Percentiles rank a stretch among this genome's conserved stretches.
Conservation (phyloP, 1,140 invertebrate genomes). For the Drosophila rhopaloa region DNA sequence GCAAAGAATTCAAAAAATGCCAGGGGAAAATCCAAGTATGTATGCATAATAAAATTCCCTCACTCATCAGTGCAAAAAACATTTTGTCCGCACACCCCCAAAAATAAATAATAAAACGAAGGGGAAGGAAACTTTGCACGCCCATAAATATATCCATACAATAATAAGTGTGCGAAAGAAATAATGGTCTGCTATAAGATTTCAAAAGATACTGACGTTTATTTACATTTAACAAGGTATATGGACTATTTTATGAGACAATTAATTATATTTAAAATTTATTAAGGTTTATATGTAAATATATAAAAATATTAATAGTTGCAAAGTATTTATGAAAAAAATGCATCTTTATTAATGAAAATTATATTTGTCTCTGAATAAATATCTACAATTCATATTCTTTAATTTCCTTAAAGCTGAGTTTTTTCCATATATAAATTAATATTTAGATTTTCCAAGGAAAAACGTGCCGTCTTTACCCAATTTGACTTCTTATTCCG, state of each 20-base stretch:
- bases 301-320: too few relatives aligned
- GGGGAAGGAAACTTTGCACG: slow-evolving; percentile 2
- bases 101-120: slow-evolving; percentile 21
- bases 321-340: too few relatives aligned
- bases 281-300: too few relatives aligned
- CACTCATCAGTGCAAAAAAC: slow-evolving; percentile 2
- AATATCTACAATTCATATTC: background rate
- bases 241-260: background rate
- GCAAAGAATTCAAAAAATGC: background rate
- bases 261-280: background rate
- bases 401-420: background rate
- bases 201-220: slow-evolving; percentile 1
- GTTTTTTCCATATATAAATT: background rate
- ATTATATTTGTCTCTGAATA: too few relatives aligned
- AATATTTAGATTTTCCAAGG: background rate
- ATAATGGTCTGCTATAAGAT: slow-evolving; percentile 8
- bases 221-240: background rate
- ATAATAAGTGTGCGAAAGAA: slow-evolving; percentile 8
- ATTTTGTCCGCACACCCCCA: background rate
- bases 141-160: slow-evolving; percentile 33
- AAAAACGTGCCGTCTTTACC: slow-evolving; percentile 5
- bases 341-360: background rate
- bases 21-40: too few relatives aligned
- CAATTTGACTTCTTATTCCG: slow-evolving; percentile 9
- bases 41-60: slow-evolving; percentile 2